A percentile compares a stretch with the other conserved stretches of the same genome.
Conservation (phyloP, 2,797 vertebrate species). For the Chaenodraco wilsoni region DNA sequence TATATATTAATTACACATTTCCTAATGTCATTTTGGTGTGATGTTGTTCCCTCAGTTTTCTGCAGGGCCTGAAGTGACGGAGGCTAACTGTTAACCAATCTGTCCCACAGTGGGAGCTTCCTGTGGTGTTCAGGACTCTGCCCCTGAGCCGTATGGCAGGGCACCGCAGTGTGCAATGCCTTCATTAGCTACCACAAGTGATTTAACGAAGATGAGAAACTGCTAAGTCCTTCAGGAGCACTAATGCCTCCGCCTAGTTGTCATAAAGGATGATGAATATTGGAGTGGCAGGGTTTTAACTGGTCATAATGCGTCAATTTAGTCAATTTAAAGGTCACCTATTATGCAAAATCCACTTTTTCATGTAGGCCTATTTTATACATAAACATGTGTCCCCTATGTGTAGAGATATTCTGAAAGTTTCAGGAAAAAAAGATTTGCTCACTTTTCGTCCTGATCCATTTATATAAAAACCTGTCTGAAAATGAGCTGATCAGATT, state of each 20-base stretch:
- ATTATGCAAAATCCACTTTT: no score
- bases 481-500: no score
- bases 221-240: not conserved
- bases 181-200: constrained; percentile 7
- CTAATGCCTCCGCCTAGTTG: not conserved
- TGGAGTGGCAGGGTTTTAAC: not conserved
- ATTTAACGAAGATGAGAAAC: constrained; percentile 11
- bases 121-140: constrained; percentile 30
- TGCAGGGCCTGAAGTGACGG: constrained; percentile 7
- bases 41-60: constrained; percentile 8
- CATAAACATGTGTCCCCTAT: no score
- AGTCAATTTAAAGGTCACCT: no score
- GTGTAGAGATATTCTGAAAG: no score
- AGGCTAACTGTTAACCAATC: constrained; percentile 51
- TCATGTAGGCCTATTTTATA: rapidly evolving
- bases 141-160: constrained; percentile 38
- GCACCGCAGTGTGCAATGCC: constrained; percentile 24
- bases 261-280: not conserved
- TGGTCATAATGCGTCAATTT: not conserved
- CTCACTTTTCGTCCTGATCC: no score
- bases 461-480: no score
- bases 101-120: constrained; percentile 58
- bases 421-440: no score
- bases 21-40: not conserved
- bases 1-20: constrained; percentile 7